Percentiles rank a stretch among this genome's conserved stretches.
These are phyloP conservation scores for Pluvianellus socialis DNA, from an alignment of 2,113 vertebrate species.

Conservation along the genomic window DNA sequence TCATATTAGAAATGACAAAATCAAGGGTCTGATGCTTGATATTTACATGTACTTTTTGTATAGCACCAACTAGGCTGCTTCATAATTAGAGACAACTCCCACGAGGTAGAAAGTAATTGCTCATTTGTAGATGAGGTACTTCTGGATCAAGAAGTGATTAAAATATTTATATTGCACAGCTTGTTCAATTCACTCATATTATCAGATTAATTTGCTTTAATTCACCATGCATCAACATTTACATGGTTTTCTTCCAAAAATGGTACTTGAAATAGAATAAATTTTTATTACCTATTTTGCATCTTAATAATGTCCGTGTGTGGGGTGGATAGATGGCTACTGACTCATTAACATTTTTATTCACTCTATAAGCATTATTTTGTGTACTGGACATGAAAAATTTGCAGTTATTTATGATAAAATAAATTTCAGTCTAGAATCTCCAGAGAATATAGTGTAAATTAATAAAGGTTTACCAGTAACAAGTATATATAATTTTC, in stretches of 20 bases:
- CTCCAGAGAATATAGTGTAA: not conserved
- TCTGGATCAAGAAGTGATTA: constrained; percentile 87
- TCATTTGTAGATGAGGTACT: constrained; percentile 88
- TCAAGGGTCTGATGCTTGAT: constrained; percentile 64
- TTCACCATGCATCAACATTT: constrained; percentile 74
- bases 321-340: constrained; percentile 1
- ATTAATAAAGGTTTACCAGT: not conserved
- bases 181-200: constrained; percentile 80
- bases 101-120: constrained; percentile 85
- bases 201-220: constrained; percentile 83
- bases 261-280: constrained; percentile 72
- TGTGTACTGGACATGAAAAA: constrained; percentile 15
- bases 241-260: constrained; percentile 57
- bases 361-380: not conserved
- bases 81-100: constrained; percentile 81
- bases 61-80: constrained; percentile 61
- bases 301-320: constrained; percentile 16
- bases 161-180: constrained; percentile 90
- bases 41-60: constrained; percentile 75
- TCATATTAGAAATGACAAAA: constrained; percentile 56
- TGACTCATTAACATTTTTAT: not conserved
- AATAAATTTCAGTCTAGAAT: constrained; percentile 9
- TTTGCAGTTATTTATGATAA: not conserved
- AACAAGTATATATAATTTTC: not conserved
- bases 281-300: constrained; percentile 49